phyloP scores from a whole-genome alignment of 2,113 vertebrate species.

The Pleuronectes platessa region DNA sequence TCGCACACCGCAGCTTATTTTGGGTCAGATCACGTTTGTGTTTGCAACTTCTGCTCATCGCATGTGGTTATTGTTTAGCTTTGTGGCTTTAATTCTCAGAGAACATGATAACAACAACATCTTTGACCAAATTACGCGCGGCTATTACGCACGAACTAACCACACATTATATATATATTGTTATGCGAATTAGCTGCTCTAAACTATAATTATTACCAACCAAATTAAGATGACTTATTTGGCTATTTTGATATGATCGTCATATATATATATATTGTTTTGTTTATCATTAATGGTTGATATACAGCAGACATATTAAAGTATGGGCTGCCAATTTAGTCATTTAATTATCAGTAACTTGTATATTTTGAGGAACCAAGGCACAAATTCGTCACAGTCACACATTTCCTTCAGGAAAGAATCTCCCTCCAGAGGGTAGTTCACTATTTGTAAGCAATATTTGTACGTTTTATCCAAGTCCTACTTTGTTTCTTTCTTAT shows the following conservation, averaged over 20 bases:
- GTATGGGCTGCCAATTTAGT: background rate
- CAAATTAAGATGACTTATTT: background rate
- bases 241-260: background rate
- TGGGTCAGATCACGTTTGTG: constrained; percentile 86
- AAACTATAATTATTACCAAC: background rate
- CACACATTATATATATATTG: background rate
- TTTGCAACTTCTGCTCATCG: background rate
- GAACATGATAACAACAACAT: background rate
- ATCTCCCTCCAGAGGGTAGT: background rate
- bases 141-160: constrained; percentile 25
- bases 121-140: constrained; percentile 29
- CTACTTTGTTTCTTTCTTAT: background rate
- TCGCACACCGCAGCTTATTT: constrained; percentile 90
- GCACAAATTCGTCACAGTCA: background rate
- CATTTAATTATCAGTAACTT: background rate
- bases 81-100: constrained; percentile 4
- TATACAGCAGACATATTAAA: too few species aligned
- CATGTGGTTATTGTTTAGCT: background rate
- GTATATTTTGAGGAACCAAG: background rate
- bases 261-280: background rate
- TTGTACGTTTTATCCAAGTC: background rate
- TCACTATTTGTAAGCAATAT: background rate
- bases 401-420: too few species aligned
- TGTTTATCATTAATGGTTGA: background rate
- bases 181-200: background rate